Percentiles rank a stretch among this genome's conserved stretches.
Evolutionary conservation across 2,113 vertebrate genomes (phyloP).

Genomic region (Misgurnus anguillicaudatus): DNA sequence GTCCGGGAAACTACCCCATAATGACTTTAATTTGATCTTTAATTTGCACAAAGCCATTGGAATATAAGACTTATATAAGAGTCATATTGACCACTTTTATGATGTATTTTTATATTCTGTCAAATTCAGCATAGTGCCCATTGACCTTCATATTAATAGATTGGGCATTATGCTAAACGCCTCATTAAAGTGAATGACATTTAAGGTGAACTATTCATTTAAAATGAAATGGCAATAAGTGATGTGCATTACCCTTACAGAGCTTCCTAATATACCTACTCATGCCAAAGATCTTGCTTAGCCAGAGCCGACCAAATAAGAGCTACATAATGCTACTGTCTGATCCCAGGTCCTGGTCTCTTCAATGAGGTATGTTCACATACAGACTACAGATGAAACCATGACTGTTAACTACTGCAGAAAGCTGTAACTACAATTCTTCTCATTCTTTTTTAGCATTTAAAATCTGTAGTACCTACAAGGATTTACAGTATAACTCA

Average conservation of each 20-base stretch:
- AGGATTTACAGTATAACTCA: background rate
- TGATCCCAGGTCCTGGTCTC: slow-evolving; percentile 38
- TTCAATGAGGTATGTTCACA: slow-evolving; percentile 29
- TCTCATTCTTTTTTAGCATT: background rate
- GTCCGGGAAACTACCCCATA: too few species aligned
- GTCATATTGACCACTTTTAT: too few species aligned
- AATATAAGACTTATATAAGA: too few species aligned
- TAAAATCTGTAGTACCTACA: background rate
- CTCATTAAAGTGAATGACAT: too few species aligned
- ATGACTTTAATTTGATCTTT: too few species aligned
- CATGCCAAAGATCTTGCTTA: slow-evolving; percentile 8
- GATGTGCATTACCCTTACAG: background rate
- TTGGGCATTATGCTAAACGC: too few species aligned
- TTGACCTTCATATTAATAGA: too few species aligned
- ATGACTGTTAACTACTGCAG: background rate
- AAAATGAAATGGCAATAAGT: background rate
- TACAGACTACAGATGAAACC: slow-evolving; percentile 18
- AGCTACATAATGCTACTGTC: slow-evolving; percentile 13
- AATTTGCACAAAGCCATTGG: too few species aligned
- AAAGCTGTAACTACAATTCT: slow-evolving; percentile 1
- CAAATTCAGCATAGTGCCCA: too few species aligned
- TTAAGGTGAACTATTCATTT: too few species aligned
- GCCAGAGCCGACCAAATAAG: slow-evolving; percentile 4
- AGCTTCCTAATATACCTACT: background rate
- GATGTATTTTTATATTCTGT: too few species aligned